Evolutionary conservation across 2,888 invertebrate species (phyloP).

Genomic region (Rhagonycha fulva): DNA sequence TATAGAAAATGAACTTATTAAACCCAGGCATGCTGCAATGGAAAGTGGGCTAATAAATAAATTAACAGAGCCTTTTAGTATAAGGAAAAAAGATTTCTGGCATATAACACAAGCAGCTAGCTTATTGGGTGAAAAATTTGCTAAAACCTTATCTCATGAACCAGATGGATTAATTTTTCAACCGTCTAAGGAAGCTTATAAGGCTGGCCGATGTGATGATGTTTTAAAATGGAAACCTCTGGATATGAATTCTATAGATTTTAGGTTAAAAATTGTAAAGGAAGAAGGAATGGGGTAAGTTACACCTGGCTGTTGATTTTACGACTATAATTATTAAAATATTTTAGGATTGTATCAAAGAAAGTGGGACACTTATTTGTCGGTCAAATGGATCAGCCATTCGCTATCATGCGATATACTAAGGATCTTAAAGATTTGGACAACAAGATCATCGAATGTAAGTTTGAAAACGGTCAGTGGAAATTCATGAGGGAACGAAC

Average conservation of each 20-base stretch:
- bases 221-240: conserved; percentile 98
- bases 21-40: conserved; percentile 76
- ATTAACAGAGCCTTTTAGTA: conserved; percentile 84
- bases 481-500: conserved; percentile 92
- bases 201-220: conserved; percentile 77
- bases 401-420: conserved; percentile 74
- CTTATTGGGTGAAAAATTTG: conserved; percentile 83
- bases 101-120: conserved; percentile 72
- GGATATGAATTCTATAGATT: conserved; percentile 94
- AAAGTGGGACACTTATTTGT: conserved; percentile 81
- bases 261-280: conserved; percentile 79
- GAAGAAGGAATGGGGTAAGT: conserved; percentile 75
- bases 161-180: conserved; percentile 99
- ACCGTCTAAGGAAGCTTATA: conserved; percentile 84
- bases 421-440: conserved; percentile 79
- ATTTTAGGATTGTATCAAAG: conserved; percentile 66
- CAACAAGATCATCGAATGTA: conserved; percentile 96
- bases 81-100: conserved; percentile 92
- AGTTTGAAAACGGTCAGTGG: conserved; percentile 81
- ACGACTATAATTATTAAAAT: not conserved
- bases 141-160: conserved; percentile 84
- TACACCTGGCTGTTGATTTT: not conserved
- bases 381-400: conserved; percentile 70
- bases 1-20: conserved; percentile 75
- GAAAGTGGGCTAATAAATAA: conserved; percentile 74